These are phyloP conservation scores for Ceratoteleas bidentatus DNA, from an alignment of 1,140 invertebrate genomes.

Conservation along the genomic window DNA sequence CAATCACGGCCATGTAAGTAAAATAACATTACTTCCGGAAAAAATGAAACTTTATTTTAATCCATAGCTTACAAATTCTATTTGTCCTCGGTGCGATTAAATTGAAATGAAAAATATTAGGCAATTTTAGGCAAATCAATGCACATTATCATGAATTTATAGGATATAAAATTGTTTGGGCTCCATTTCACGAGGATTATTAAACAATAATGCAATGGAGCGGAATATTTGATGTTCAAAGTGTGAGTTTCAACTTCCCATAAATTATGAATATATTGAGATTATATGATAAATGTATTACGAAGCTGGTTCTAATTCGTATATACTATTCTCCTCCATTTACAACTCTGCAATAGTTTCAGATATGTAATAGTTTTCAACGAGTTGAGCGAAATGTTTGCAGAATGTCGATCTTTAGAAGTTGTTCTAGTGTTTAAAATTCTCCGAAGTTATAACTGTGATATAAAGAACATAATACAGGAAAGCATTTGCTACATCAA, in stretches of 20 bases:
- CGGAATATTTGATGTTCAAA: background rate
- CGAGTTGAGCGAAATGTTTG: constrained; percentile 13
- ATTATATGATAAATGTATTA: constrained; percentile 1
- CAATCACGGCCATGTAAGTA: background rate
- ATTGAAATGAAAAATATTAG: too few species aligned
- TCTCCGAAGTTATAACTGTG: background rate
- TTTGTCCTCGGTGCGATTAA: too few species aligned
- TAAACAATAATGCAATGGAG: background rate
- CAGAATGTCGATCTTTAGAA: background rate
- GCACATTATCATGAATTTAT: too few species aligned
- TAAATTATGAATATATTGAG: constrained; percentile 11
- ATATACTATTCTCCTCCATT: constrained; percentile 1
- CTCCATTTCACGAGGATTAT: background rate
- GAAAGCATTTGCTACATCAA: too few species aligned
- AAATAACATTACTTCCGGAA: background rate
- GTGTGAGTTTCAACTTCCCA: background rate
- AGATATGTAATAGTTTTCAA: constrained; percentile 4
- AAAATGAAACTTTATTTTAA: too few species aligned
- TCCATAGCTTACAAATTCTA: too few species aligned
- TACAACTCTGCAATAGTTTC: constrained; percentile 1
- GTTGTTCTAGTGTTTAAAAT: background rate
- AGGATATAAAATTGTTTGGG: too few species aligned
- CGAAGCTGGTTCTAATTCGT: constrained; percentile 13
- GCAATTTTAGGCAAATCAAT: too few species aligned
- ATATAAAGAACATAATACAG: background rate